Conservation (phyloP, 2,888 invertebrate genomes). For the Drosophila borealis region DNA sequence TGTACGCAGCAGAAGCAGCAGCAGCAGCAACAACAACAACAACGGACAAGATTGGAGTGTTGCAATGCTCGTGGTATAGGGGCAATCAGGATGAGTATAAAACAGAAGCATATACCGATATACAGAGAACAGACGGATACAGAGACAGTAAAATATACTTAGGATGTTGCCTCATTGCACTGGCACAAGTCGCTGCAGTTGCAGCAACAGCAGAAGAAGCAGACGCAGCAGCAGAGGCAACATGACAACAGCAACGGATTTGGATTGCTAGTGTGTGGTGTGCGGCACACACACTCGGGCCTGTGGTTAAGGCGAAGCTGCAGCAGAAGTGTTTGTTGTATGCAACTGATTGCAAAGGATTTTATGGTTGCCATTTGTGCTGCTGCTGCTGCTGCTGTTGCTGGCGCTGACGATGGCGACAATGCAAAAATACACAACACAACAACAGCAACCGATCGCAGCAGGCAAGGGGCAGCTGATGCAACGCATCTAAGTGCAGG, state of each 20-base stretch:
- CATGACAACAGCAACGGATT: slow-evolving; percentile 46
- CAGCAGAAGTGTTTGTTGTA: slow-evolving; percentile 63
- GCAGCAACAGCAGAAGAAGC: slow-evolving; percentile 33
- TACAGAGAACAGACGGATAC: slow-evolving; percentile 20
- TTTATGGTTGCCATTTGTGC: slow-evolving; percentile 61
- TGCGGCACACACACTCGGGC: slow-evolving; percentile 11
- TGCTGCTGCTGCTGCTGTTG: slow-evolving; percentile 30
- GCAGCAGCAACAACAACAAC: slow-evolving; percentile 6
- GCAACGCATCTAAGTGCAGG: slow-evolving; percentile 43
- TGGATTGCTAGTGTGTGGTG: slow-evolving; percentile 30
- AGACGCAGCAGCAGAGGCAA: slow-evolving; percentile 1
- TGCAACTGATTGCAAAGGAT: slow-evolving; percentile 79
- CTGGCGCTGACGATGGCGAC: slow-evolving; percentile 47
- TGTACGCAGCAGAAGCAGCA: slow-evolving; percentile 34
- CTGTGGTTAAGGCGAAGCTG: slow-evolving; percentile 35
- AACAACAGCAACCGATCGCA: slow-evolving; percentile 40
- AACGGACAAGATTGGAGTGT: slow-evolving; percentile 20
- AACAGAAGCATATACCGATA: slow-evolving; percentile 32
- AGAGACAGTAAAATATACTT: slow-evolving; percentile 56
- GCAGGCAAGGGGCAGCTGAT: slow-evolving; percentile 27
- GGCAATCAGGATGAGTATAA: slow-evolving; percentile 37
- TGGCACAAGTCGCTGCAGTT: slow-evolving; percentile 38
- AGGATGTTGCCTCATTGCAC: slow-evolving; percentile 44
- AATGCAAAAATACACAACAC: slow-evolving; percentile 65
- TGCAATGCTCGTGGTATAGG: slow-evolving; percentile 10